Evolutionary conservation across 2,113 vertebrate species (phyloP), one percentile per base, ranked within the genome.

Genomic region (Tympanuchus pallidicinctus): DNA sequence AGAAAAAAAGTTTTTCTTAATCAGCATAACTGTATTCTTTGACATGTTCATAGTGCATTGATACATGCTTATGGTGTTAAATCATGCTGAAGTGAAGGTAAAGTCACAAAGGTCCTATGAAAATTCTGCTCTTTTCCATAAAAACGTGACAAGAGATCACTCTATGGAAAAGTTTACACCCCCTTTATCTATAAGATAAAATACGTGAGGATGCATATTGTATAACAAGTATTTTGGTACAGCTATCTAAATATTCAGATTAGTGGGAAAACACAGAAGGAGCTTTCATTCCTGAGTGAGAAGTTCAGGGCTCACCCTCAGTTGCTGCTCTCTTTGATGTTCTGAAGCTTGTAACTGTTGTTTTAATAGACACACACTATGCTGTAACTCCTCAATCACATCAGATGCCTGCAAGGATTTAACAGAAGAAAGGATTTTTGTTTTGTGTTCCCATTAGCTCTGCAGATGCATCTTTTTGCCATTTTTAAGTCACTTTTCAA

Each of bases 331-430:
- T 86, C 95, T 97, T 86, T 97, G 97, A 94, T 97, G 97, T 65
- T 99, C 98, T 71, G 94, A 97, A 40, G 98, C 98, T 36, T 98
- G 96, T 74, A 99, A 86, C 93, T 98, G 98, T 80, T 98, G 98
- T 93, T 98, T 98, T 86, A 99, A 92, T 12, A 97, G 95, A 90
- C 96, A 95, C 63, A 98, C 80, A 4, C 73, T 96, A 56, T 90
- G 96, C 95, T 98, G 98, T 63, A 99, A 94, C 28, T 98, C 98
- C 82, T 98, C 98, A 63, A 98, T 98, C 48, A 94, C 70, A 73
- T 97, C 97, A 57, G 98, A 98, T 15, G 98, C 97, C 99, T 99
- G 97, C 1, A 76, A 77, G 70, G 75, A 92, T 95, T 90, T 5
- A 96, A 85, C n/a, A 87, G 43, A 79, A 80, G 81, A 10, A 61